Conservation (phyloP, 1,140 invertebrate species). For the Mya arenaria region DNA sequence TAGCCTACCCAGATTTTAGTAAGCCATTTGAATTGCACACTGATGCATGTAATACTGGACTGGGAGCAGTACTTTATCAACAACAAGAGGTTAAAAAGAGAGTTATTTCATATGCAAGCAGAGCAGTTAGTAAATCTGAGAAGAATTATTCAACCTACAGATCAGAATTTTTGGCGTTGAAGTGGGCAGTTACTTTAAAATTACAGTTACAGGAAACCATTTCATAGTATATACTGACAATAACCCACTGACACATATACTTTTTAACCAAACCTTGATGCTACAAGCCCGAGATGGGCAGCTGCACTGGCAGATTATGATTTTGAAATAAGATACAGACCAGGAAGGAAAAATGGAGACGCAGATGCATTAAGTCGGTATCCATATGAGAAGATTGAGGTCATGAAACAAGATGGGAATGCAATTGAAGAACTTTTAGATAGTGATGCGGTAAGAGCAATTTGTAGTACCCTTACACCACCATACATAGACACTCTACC, state of each 20-base stretch:
- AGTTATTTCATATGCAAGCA: no score
- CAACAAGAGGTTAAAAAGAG: no score
- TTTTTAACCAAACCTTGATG: conserved; percentile 1
- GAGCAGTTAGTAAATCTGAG: no score
- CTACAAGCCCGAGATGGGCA: conserved; percentile 33
- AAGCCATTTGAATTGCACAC: no score
- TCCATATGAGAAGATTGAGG: no score
- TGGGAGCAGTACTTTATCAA: no score
- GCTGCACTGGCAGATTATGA: conserved; percentile 21
- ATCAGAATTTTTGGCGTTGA: no score
- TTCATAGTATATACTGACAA: conserved; percentile 17
- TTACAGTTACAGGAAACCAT: background rate
- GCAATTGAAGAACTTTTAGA: background rate
- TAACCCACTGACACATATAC: conserved; percentile 26
- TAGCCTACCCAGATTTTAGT: no score
- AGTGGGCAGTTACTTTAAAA: conserved; percentile 34
- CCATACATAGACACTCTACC: background rate
- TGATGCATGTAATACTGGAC: no score
- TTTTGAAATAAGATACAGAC: conserved; percentile 6
- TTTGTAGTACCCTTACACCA: background rate
- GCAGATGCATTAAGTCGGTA: conserved; percentile 20
- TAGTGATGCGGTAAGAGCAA: background rate
- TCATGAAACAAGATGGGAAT: no score
- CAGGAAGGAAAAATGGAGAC: background rate
- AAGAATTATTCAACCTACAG: no score